phyloP scores from a whole-genome alignment of 2,113 vertebrate species.

The Onychostruthus taczanowskii region DNA sequence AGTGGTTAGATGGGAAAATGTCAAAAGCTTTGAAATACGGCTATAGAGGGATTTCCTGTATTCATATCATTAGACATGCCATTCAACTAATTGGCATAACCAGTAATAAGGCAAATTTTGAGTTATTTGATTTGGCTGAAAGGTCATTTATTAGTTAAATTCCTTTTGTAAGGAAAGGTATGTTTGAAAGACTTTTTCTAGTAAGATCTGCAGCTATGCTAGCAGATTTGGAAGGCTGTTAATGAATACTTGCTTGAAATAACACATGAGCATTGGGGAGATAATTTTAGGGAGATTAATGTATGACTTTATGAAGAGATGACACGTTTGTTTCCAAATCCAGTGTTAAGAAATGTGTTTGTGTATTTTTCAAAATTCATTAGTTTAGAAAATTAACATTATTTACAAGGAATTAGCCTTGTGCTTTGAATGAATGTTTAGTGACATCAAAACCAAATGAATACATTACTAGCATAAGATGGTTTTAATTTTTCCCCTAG shows the following conservation, averaged over 20 bases:
- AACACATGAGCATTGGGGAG: background rate
- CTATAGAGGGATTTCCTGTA: slow-evolving; percentile 28
- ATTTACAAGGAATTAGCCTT: background rate
- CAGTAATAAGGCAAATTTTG: background rate
- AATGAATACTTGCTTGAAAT: background rate
- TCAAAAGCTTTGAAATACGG: background rate
- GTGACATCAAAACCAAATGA: background rate
- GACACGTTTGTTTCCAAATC: background rate
- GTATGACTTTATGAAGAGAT: background rate
- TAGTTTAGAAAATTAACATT: background rate
- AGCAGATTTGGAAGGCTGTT: background rate
- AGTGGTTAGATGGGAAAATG: background rate
- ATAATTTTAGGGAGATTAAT: background rate
- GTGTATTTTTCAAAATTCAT: background rate
- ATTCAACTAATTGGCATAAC: slow-evolving; percentile 24
- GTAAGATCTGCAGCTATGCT: background rate
- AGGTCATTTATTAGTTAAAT: background rate
- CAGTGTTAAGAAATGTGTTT: background rate
- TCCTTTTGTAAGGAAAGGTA: background rate
- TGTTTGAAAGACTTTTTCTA: background rate
- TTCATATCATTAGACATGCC: slow-evolving; percentile 4
- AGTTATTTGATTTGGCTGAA: background rate
- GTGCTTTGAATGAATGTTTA: background rate
- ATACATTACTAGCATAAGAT: slow-evolving; percentile 7
- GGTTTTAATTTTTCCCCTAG: background rate